These are phyloP conservation scores for Rhogogaster chlorosoma DNA, from an alignment of 2,888 invertebrate species.

Conservation along the genomic window DNA sequence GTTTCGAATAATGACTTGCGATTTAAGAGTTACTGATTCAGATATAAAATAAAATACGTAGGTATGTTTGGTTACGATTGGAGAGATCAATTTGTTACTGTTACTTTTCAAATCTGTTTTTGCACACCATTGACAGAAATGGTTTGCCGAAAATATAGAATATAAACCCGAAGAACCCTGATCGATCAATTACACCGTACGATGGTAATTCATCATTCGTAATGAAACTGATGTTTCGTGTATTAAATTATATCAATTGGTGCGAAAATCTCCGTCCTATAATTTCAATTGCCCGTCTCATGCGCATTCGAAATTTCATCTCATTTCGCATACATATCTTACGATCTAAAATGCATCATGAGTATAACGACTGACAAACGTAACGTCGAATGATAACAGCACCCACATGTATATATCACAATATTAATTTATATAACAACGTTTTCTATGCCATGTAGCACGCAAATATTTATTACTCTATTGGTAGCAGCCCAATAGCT, in stretches of 20 bases:
- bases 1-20: background rate
- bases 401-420: background rate
- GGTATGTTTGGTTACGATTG: background rate
- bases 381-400: background rate
- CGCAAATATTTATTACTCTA: background rate
- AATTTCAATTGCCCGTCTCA: background rate
- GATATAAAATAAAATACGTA: background rate
- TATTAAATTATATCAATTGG: background rate
- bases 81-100: conserved; percentile 25
- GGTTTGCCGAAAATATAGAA: background rate
- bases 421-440: background rate
- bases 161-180: background rate
- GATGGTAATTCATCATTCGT: background rate
- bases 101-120: background rate
- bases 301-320: background rate
- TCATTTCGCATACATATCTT: background rate
- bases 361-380: conserved; percentile 30
- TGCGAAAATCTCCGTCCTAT: background rate
- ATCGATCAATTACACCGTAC: background rate
- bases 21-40: background rate
- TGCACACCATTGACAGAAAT: background rate
- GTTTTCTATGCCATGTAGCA: background rate
- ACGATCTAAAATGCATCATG: background rate
- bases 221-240: background rate
- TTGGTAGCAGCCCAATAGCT: background rate